Evolutionary conservation across 2,797 vertebrate genomes (phyloP).

Genomic region (Pangasius krempfi): DNA sequence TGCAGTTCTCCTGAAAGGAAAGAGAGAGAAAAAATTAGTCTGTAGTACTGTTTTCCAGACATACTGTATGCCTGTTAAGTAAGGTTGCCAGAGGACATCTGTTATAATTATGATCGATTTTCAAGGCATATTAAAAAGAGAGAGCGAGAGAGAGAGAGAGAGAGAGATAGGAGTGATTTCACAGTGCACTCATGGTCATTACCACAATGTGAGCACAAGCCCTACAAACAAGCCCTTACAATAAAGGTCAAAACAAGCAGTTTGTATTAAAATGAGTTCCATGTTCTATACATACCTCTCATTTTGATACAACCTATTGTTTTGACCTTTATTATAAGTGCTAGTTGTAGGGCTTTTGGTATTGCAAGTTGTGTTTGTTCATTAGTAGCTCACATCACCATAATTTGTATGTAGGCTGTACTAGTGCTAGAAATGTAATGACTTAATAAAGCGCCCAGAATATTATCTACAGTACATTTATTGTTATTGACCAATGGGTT

Average conservation of each 20-base stretch:
- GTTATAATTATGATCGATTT: not conserved
- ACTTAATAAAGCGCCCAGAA: not conserved
- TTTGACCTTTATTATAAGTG: constrained; percentile 18
- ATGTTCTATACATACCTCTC: not conserved
- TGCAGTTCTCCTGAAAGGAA: not conserved
- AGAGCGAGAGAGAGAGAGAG: too few relatives aligned
- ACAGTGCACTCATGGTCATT: not conserved
- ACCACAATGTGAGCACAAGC: not conserved
- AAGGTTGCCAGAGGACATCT: not conserved
- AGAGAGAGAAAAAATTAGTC: not conserved
- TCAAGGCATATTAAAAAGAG: not conserved
- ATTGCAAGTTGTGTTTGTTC: not conserved
- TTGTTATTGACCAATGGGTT: not conserved
- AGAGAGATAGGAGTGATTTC: not conserved
- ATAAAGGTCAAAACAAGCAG: constrained; percentile 17
- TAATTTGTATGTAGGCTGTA: not conserved
- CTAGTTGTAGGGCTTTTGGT: not conserved
- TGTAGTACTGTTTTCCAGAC: not conserved
- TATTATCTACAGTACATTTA: not conserved
- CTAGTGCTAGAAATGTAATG: not conserved
- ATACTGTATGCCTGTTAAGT: not conserved
- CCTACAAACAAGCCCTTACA: not conserved
- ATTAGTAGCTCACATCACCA: not conserved
- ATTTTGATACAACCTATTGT: not conserved
- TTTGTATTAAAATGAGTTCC: not conserved